phyloP scores from a whole-genome alignment of 2,888 invertebrate genomes.

The Rhopalosiphum nymphaeae region DNA sequence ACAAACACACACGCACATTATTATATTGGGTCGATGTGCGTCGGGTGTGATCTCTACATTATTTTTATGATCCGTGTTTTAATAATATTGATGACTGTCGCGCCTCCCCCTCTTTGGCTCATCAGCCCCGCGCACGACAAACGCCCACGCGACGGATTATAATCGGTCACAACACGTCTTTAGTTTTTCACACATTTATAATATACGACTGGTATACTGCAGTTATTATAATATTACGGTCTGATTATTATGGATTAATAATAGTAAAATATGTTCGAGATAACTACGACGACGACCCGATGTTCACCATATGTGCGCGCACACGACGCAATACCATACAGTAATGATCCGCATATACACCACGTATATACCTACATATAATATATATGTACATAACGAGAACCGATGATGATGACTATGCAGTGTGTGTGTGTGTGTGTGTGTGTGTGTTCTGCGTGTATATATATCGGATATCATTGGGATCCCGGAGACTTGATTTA shows the following conservation, averaged over 20 bases:
- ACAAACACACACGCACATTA: no score
- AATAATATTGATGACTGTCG: background rate
- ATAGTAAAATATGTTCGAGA: background rate
- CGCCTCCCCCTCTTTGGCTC: background rate
- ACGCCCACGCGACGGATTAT: background rate
- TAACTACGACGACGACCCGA: background rate
- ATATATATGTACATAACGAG: background rate
- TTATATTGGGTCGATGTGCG: background rate
- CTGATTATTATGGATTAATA: background rate
- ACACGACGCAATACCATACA: background rate
- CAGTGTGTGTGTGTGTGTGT: background rate
- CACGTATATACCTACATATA: background rate
- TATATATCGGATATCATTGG: background rate
- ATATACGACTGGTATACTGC: background rate
- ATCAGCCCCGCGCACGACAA: background rate
- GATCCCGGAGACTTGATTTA: constrained; percentile 3
- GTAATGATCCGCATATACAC: background rate
- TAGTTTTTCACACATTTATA: background rate
- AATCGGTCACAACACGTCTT: background rate
- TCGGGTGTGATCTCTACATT: background rate
- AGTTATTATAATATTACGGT: background rate
- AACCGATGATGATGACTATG: background rate
- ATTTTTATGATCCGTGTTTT: background rate
- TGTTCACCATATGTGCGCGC: background rate
- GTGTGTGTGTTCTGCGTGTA: background rate